phyloP scores from a whole-genome alignment of 1,140 invertebrate genomes.

The Plodia interpunctella region DNA sequence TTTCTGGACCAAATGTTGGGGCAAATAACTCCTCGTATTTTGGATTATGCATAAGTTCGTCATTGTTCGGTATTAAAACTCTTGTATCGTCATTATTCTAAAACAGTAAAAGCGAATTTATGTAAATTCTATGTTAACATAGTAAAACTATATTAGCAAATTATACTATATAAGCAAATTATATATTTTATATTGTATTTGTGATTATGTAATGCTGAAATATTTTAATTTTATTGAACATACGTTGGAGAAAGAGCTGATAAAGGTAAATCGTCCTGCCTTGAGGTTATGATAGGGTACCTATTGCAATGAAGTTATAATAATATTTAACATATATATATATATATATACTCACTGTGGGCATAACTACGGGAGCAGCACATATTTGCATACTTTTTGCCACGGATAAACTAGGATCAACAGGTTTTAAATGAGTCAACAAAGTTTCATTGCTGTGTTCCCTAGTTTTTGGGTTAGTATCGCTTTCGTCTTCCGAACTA shows the following conservation, averaged over 20 bases:
- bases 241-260: no score
- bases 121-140: no score
- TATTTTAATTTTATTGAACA: no score
- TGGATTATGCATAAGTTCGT: conserved; percentile 94
- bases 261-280: neutral
- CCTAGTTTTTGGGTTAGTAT: conserved; percentile 53
- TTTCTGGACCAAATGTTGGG: conserved; percentile 89
- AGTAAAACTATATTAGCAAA: no score
- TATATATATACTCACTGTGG: conserved; percentile 79
- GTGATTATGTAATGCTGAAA: no score
- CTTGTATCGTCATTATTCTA: conserved; percentile 65
- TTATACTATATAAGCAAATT: no score
- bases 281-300: neutral
- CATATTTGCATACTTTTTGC: conserved; percentile 82
- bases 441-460: conserved; percentile 61
- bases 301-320: neutral
- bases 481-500: conserved; percentile 78
- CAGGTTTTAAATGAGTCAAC: conserved; percentile 77
- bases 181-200: no score
- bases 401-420: conserved; percentile 70
- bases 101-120: conserved; percentile 21
- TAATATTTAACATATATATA: neutral
- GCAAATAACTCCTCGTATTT: conserved; percentile 97
- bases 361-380: conserved; percentile 87
- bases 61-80: conserved; percentile 77